These are phyloP conservation scores for Hymenopus coronatus DNA, from an alignment of 2,888 invertebrate species.

Conservation along the genomic window DNA sequence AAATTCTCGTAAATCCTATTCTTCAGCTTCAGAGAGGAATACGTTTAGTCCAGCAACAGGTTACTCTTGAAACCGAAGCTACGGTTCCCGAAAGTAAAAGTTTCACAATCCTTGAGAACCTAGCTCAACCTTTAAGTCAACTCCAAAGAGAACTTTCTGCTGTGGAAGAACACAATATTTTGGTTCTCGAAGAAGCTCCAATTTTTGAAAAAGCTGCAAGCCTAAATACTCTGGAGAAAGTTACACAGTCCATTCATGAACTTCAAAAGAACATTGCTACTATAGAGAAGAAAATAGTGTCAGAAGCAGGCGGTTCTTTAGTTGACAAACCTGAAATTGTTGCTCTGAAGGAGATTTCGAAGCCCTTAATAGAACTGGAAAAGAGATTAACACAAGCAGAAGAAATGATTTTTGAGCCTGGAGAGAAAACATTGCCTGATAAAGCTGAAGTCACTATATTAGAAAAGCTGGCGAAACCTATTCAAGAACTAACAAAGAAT, in stretches of 20 bases:
- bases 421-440: conserved; percentile 20
- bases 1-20: conserved; percentile 40
- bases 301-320: neutral
- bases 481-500: neutral
- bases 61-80: neutral
- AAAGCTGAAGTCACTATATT: neutral
- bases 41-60: conserved; percentile 41
- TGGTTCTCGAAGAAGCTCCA: conserved; percentile 5
- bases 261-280: conserved; percentile 10
- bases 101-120: conserved; percentile 16
- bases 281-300: conserved; percentile 18
- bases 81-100: neutral
- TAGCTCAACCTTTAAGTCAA: conserved; percentile 19
- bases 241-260: conserved; percentile 24
- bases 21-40: conserved; percentile 36
- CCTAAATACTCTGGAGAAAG: conserved; percentile 4
- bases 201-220: conserved; percentile 5
- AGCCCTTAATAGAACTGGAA: conserved; percentile 23
- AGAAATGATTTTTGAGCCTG: neutral
- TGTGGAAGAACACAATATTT: conserved; percentile 10
- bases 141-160: conserved; percentile 7
- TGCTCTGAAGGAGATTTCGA: neutral
- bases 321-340: neutral
- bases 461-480: neutral
- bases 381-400: conserved; percentile 2